phyloP scores from a whole-genome alignment of 1,140 invertebrate genomes.

The Pteromalus puparum region DNA sequence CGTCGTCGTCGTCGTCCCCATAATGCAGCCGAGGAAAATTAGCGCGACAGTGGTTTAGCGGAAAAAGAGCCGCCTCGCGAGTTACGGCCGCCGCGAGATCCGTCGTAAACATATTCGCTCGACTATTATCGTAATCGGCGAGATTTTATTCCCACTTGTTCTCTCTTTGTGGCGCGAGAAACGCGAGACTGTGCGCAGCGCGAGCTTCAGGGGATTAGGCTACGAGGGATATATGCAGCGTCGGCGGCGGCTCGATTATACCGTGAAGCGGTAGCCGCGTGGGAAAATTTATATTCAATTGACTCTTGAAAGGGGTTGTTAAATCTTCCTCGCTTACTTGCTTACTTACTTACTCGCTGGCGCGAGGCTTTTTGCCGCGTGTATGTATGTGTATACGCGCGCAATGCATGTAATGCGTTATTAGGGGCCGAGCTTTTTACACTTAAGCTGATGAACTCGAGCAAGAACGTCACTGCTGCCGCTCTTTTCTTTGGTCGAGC shows the following conservation, averaged over 20 bases:
- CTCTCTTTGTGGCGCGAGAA: background rate
- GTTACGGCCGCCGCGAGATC: background rate
- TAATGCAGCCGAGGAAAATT: constrained; percentile 1
- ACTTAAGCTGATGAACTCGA: constrained; percentile 5
- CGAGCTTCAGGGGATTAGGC: background rate
- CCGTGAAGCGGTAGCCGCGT: constrained; percentile 34
- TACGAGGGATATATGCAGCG: background rate
- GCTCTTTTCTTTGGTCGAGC: background rate
- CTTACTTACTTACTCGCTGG: background rate
- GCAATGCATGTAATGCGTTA: constrained; percentile 42
- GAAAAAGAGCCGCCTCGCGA: background rate
- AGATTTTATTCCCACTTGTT: constrained; percentile 39
- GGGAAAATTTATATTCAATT: constrained; percentile 54
- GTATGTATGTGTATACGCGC: background rate
- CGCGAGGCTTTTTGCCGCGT: constrained; percentile 16
- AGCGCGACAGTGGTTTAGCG: background rate
- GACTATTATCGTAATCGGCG: constrained; percentile 37
- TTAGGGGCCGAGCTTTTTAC: constrained; percentile 25
- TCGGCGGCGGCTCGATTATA: constrained; percentile 1
- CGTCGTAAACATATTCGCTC: constrained; percentile 12
- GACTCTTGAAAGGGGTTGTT: constrained; percentile 41
- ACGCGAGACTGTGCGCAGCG: background rate
- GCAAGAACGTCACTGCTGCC: constrained; percentile 7
- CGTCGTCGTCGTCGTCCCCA: background rate
- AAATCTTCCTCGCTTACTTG: constrained; percentile 35